phyloP scores from a whole-genome alignment of 2,113 vertebrate species.

The Oxyruncus cristatus region DNA sequence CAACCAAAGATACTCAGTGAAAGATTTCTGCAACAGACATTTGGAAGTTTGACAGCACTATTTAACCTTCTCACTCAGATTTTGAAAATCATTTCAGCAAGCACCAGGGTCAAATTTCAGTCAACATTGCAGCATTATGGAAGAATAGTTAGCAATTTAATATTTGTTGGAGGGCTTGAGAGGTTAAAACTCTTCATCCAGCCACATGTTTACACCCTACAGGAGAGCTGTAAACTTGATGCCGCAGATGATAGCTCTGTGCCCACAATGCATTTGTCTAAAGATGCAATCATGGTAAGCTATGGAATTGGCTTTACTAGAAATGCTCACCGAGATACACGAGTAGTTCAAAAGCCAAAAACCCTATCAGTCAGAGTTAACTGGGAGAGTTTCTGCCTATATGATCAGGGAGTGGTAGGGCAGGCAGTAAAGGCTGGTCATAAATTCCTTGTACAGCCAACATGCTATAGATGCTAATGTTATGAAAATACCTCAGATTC shows the following conservation, averaged over 20 bases:
- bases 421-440: constrained; percentile 25
- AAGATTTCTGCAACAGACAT: constrained; percentile 21
- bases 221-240: neutral
- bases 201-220: neutral
- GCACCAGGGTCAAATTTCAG: constrained; percentile 40
- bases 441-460: constrained; percentile 55
- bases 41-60: constrained; percentile 46
- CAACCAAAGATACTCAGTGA: neutral
- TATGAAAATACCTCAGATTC: constrained; percentile 41
- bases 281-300: neutral
- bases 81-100: constrained; percentile 31
- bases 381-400: neutral
- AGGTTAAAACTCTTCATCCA: constrained; percentile 6
- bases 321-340: rapidly evolving
- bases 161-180: constrained; percentile 3
- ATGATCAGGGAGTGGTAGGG: constrained; percentile 4
- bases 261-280: neutral
- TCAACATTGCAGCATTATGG: neutral
- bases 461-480: neutral
- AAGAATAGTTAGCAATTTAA: neutral
- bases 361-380: neutral
- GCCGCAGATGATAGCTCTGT: neutral
- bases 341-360: neutral
- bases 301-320: neutral
- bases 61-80: constrained; percentile 51